Evolutionary conservation across 2,113 vertebrate genomes (phyloP).

Genomic region (Tragelaphus imberbis): DNA sequence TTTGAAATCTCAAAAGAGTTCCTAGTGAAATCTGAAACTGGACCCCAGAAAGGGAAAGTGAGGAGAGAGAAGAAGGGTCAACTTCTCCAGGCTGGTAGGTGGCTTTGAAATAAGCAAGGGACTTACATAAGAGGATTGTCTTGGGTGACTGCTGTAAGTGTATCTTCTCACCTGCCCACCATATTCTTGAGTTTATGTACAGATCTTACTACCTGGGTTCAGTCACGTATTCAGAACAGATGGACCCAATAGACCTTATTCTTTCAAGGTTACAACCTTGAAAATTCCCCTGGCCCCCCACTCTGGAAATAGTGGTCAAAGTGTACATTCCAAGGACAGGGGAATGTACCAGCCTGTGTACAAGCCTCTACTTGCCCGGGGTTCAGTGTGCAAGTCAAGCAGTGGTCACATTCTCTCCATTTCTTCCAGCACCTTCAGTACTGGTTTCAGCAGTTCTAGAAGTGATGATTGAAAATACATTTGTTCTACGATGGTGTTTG

Average conservation of each 20-base stretch:
- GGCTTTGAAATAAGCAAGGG: not conserved
- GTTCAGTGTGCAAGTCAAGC: not conserved
- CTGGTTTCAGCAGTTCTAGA: not conserved
- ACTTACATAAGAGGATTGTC: not conserved
- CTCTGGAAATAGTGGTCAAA: not conserved
- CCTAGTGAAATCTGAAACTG: not conserved
- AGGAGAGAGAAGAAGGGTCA: not conserved
- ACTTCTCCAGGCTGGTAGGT: not conserved
- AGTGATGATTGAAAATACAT: not conserved
- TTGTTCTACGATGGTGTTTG: not conserved
- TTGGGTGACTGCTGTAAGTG: not conserved
- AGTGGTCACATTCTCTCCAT: not conserved
- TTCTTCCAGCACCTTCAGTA: not conserved
- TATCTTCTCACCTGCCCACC: too few relatives aligned
- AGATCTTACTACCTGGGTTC: not conserved
- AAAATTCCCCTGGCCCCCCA: not conserved
- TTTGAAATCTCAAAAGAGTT: not conserved
- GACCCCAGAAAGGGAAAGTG: not conserved
- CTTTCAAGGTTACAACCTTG: not conserved
- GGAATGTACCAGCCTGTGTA: not conserved
- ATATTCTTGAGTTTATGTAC: not conserved
- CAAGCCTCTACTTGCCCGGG: not conserved
- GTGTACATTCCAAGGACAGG: not conserved
- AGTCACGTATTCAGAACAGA: not conserved
- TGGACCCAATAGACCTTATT: not conserved